Evolutionary conservation across 1,140 invertebrate genomes (phyloP), one percentile per base, ranked within the genome.

Genomic region (Megathymus violae): DNA sequence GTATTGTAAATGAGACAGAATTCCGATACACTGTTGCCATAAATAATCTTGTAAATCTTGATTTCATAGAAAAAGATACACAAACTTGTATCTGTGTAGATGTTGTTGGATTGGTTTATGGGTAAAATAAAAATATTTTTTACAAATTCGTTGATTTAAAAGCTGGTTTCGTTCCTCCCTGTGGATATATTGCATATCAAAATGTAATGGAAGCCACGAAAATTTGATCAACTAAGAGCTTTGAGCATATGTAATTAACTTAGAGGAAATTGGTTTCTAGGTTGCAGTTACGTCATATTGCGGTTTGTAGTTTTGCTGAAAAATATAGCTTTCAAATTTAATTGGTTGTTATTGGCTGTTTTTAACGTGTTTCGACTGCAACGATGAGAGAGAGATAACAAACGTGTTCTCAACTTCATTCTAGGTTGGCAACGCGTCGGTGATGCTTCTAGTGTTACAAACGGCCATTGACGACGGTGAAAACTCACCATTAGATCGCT

Each of bases 1-100:
- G n/a, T n/a, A n/a, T n/a, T n/a, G n/a, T n/a, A n/a, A n/a, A n/a
- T n/a, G n/a, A n/a, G n/a, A n/a, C n/a, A n/a, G n/a, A n/a, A n/a
- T n/a, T n/a, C n/a, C n/a, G n/a, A n/a, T n/a, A n/a, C n/a, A n/a
- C n/a, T n/a, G n/a, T n/a, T n/a, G n/a, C n/a, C n/a, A n/a, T n/a
- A n/a, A n/a, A n/a, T n/a, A 36, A 36, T 3, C 7, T 36, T 9
- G 27, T 5, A 31, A 31, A 31, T 9, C 3, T 25, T 3, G 6
- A 25, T 3, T 25, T 6, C 22, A 10, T 31, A 62, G 36, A 40
- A 48, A 51, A 48, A 14, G 27, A 56, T 62, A 50, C 63, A 56
- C 52, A 62, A 69, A 59, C 58, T 61, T 64, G 16, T n/a, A 44
- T 56, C 50, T 60, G 31, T 47, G 34, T 44, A 25, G 63, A 52